Conservation (phyloP, 2,888 invertebrate genomes). For the Ophion ellenae region DNA sequence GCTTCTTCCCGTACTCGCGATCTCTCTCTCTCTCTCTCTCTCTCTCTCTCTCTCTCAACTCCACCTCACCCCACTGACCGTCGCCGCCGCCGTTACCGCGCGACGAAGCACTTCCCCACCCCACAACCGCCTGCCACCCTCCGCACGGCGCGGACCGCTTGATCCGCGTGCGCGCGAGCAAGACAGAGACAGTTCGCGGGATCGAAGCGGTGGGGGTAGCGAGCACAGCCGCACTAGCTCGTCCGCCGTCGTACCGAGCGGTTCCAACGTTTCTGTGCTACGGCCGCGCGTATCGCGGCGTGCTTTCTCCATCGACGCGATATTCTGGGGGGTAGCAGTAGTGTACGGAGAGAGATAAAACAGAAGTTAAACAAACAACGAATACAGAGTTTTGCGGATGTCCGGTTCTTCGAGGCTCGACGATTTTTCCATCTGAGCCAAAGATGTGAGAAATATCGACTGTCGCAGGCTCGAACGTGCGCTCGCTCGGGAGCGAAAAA, state of each 20-base stretch:
- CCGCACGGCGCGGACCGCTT: constrained; percentile 54
- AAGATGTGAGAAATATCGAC: too few relatives aligned
- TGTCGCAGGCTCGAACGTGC: too few relatives aligned
- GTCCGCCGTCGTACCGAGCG: constrained; percentile 81
- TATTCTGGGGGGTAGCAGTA: background rate
- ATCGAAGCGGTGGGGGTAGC: constrained; percentile 76
- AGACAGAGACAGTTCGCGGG: constrained; percentile 49
- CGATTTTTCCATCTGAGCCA: too few relatives aligned
- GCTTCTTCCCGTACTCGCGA: constrained; percentile 36
- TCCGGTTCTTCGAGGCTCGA: too few relatives aligned
- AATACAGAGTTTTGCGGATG: too few relatives aligned
- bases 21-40: background rate
- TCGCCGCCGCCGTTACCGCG: constrained; percentile 55
- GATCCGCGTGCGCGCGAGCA: constrained; percentile 24
- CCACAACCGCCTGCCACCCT: constrained; percentile 13
- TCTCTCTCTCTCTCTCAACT: constrained; percentile 54
- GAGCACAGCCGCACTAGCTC: constrained; percentile 81
- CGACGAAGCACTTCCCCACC: constrained; percentile 56
- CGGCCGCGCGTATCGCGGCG: constrained; percentile 70
- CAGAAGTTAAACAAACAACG: background rate
- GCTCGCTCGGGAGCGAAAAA: too few relatives aligned
- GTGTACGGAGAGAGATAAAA: background rate
- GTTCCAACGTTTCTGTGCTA: constrained; percentile 68
- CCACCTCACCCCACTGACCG: constrained; percentile 53
- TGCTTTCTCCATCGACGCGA: constrained; percentile 59